Base-by-base conservation (phyloP, 1,140 invertebrate species). In the Drosophila pachea region DNA sequence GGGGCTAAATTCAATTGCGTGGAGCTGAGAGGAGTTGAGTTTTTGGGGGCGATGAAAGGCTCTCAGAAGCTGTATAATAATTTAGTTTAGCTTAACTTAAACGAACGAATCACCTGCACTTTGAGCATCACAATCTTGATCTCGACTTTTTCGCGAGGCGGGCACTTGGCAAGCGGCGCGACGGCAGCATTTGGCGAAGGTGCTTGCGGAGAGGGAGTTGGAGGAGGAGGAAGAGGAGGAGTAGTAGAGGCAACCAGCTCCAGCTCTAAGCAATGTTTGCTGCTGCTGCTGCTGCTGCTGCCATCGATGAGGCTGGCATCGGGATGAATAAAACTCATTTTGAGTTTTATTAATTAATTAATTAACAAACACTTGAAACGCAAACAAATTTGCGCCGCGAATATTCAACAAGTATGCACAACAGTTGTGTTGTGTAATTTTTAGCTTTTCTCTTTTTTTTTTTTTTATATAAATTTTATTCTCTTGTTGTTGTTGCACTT, bases 311-410 rank as follows among this genome's bases (percentile, higher is more conserved):
- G 31, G 16, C 67, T 68, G 8, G 33, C 69, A 22, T 86, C 82
- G 59, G 78, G 83, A 61, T 86, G 83, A 65, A 86, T 83, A 35
- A 86, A 86, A 53, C 83, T 86, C 83, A 86, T 87, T 73, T 52
- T 59, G 50, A 42, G 42, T 55, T 12, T 29, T 9, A 22, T 3
- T 47, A 22, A 31, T 12, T 11, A 31, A 49, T 47, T 11, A 5
- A 49, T 32, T 31, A 32, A 49, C 6, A 12, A 56, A 40, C 7
- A 16, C 38, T 45, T 12, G 7, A 32, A 22, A 52, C 12, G 40
- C 42, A 8, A 38, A 47, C 35, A 40, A 54, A 5, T 62, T 42
- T 49, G 29, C 38, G 12, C 29, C 29, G 32, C 49, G 16, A 35
- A 11, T 42, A 43, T 40, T 55, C 16, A 31, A 14, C n/a, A 40